phyloP scores from a whole-genome alignment of 2,888 invertebrate species.

The Meteorus colon region DNA sequence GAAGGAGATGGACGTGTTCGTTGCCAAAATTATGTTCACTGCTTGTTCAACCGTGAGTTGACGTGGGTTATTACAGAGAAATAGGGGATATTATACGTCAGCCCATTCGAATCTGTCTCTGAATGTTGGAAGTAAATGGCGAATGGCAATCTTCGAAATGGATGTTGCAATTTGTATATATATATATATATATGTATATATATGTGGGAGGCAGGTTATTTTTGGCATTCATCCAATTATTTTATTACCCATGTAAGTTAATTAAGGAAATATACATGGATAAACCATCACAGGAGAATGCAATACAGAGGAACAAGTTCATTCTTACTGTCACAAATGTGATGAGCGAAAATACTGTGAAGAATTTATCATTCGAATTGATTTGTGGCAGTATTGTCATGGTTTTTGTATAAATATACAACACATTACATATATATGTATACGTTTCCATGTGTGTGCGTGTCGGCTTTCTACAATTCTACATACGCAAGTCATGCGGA shows the following conservation, averaged over 20 bases:
- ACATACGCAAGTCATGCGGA: not conserved
- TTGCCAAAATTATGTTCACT: slow-evolving; percentile 21
- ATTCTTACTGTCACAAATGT: not conserved
- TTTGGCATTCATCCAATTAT: slow-evolving; percentile 37
- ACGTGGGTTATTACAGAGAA: slow-evolving; percentile 24
- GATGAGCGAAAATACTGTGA: not conserved
- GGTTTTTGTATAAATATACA: too few species aligned
- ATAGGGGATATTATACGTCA: slow-evolving; percentile 23
- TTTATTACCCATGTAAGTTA: slow-evolving; percentile 36
- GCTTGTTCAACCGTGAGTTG: slow-evolving; percentile 23
- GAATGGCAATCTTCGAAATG: slow-evolving; percentile 37
- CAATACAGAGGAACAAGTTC: not conserved
- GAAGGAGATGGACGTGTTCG: not conserved
- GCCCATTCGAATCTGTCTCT: slow-evolving; percentile 18
- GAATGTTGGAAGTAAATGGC: slow-evolving; percentile 11
- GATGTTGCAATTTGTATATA: slow-evolving; percentile 37
- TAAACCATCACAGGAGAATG: not conserved
- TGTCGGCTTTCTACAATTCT: not conserved
- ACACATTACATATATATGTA: too few species aligned
- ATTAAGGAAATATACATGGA: slow-evolving; percentile 25
- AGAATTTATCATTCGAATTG: not conserved
- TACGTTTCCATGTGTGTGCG: not conserved
- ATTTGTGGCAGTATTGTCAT: too few species aligned
- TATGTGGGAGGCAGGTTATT: slow-evolving; percentile 2
- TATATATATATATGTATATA: not conserved